Evolutionary conservation across 1,140 invertebrate species (phyloP).

Genomic region (Leptinotarsa defecta): DNA sequence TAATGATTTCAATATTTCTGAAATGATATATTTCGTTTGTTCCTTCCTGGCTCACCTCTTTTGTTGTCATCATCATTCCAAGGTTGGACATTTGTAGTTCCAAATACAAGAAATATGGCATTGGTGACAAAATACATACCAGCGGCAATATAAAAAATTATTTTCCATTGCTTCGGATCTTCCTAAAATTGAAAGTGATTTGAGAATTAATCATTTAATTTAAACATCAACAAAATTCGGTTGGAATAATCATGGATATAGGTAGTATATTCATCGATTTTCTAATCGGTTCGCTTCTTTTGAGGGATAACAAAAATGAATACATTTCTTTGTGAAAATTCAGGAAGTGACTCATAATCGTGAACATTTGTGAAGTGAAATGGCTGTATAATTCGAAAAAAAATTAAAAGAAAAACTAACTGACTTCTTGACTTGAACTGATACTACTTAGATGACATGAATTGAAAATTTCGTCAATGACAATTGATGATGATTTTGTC

Average conservation of each 20-base stretch:
- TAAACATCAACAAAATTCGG: neutral
- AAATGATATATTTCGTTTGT: no score
- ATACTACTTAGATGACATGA: no score
- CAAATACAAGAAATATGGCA: conserved; percentile 59
- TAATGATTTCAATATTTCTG: no score
- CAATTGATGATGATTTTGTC: no score
- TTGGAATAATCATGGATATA: neutral
- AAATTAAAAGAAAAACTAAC: no score
- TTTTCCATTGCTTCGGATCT: conserved; percentile 57
- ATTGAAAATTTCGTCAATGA: no score
- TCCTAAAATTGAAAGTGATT: conserved; percentile 12
- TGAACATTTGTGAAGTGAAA: neutral
- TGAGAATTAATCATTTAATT: neutral
- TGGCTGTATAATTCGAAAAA: no score
- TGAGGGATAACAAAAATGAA: neutral
- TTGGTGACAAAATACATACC: conserved; percentile 58
- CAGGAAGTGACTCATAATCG: neutral
- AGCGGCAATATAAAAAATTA: conserved; percentile 64
- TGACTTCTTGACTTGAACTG: no score
- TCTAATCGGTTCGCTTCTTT: neutral
- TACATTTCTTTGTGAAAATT: neutral
- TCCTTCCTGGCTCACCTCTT: neutral
- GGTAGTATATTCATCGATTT: neutral
- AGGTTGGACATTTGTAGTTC: conserved; percentile 55
- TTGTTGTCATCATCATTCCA: conserved; percentile 54